These are phyloP conservation scores for Colletes latitarsis DNA, from an alignment of 1,140 invertebrate genomes.

Conservation along the genomic window DNA sequence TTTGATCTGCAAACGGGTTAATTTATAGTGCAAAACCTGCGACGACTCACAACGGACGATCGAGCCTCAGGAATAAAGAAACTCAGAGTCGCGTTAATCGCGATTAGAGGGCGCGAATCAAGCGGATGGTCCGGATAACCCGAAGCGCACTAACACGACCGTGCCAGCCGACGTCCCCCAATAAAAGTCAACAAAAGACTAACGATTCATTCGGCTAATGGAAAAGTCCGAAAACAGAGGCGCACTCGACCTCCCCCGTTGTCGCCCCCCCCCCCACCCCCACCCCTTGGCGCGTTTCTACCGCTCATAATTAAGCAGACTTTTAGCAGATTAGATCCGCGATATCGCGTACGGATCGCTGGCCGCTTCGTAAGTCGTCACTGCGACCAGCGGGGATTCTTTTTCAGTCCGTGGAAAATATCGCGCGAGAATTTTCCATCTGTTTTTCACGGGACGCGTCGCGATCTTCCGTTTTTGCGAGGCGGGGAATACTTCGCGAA, in stretches of 20 bases:
- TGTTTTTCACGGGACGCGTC: not conserved
- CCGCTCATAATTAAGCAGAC: constrained; percentile 80
- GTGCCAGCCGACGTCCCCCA: constrained; percentile 71
- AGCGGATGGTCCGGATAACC: constrained; percentile 19
- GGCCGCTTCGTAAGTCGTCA: constrained; percentile 40
- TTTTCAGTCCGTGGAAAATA: constrained; percentile 19
- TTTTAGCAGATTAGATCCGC: constrained; percentile 80
- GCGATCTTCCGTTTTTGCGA: not conserved
- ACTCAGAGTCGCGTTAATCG: constrained; percentile 2
- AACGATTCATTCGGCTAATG: constrained; percentile 82
- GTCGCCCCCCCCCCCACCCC: constrained; percentile 28
- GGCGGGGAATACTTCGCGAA: too few relatives aligned
- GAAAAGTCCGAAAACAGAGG: constrained; percentile 82
- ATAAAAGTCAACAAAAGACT: constrained; percentile 83
- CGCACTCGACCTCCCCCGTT: constrained; percentile 65
- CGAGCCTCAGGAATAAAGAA: not conserved
- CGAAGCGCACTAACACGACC: constrained; percentile 51
- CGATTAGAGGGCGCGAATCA: constrained; percentile 19
- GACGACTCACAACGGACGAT: not conserved
- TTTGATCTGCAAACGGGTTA: too few relatives aligned
- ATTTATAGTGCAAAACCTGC: too few relatives aligned
- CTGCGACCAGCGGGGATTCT: constrained; percentile 39
- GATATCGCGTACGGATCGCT: constrained; percentile 49
- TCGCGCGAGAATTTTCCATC: not conserved
- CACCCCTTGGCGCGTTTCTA: constrained; percentile 45